Evolutionary conservation across 2,797 vertebrate genomes (phyloP).

Genomic region (Numenius phaeopus): DNA sequence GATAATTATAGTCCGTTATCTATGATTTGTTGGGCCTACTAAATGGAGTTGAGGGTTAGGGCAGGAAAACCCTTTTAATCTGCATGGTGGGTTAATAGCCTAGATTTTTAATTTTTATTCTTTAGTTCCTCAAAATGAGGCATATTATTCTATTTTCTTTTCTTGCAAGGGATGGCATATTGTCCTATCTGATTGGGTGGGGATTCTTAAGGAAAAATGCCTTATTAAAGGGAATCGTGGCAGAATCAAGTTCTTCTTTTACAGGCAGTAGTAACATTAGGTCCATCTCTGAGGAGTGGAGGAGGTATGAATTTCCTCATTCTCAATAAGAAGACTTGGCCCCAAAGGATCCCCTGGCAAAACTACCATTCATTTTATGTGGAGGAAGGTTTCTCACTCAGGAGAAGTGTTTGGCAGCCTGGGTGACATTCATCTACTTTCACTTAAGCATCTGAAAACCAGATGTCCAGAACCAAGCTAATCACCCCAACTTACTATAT

Average conservation of each 20-base stretch:
- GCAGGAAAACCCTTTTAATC: constrained; percentile 34
- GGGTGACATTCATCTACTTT: background rate
- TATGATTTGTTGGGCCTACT: constrained; percentile 19
- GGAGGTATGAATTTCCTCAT: background rate
- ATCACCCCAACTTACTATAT: background rate
- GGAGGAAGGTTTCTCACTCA: background rate
- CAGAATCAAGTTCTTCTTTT: background rate
- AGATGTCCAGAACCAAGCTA: background rate
- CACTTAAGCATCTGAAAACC: background rate
- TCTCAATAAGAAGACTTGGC: background rate
- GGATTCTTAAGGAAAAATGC: background rate
- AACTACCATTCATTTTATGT: background rate
- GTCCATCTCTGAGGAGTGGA: background rate
- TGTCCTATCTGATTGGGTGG: background rate
- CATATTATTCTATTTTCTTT: background rate
- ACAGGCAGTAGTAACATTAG: background rate
- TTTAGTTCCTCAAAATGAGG: background rate
- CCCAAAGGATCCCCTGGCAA: background rate
- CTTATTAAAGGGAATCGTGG: background rate
- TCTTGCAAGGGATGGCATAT: background rate
- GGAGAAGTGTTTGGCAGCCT: background rate
- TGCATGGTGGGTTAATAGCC: background rate
- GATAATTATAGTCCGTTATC: constrained; percentile 4
- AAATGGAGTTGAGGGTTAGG: background rate
- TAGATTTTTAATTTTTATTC: background rate